Percentiles rank a stretch among this genome's conserved stretches.
Evolutionary conservation across 1,140 invertebrate genomes (phyloP).

Genomic region (Ladona fulva): DNA sequence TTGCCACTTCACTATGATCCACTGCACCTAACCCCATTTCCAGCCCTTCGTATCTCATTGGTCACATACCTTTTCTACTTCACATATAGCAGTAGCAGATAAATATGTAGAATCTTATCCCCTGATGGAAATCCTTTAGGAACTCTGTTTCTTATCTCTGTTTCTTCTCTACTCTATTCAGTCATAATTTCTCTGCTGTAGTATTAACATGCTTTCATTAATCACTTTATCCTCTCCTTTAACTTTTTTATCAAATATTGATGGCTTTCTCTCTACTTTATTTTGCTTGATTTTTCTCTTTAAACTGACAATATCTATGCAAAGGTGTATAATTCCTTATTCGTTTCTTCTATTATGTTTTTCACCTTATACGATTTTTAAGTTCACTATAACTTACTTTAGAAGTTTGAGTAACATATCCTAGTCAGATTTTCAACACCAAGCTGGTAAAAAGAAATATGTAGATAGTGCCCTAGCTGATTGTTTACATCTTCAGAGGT

Average conservation of each 20-base stretch:
- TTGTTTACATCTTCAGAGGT: background rate
- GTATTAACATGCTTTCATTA: too few relatives aligned
- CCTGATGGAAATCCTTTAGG: too few relatives aligned
- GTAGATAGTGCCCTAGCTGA: background rate
- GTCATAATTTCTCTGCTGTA: too few relatives aligned
- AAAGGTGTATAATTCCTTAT: too few relatives aligned
- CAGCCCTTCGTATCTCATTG: background rate
- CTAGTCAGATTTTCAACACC: background rate
- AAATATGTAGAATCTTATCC: background rate
- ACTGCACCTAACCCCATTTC: background rate
- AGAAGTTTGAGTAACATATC: background rate
- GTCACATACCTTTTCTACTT: background rate
- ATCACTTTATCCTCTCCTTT: too few relatives aligned
- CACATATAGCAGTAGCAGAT: background rate
- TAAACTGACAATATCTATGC: too few relatives aligned
- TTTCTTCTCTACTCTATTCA: too few relatives aligned
- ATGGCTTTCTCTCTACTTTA: background rate
- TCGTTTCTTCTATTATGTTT: background rate
- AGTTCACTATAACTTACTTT: background rate
- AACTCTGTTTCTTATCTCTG: too few relatives aligned
- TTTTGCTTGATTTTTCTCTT: background rate
- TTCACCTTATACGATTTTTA: background rate
- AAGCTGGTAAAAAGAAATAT: background rate
- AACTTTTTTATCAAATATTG: background rate
- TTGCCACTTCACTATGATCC: background rate